Percentiles rank a stretch among this genome's conserved stretches.
Conservation (phyloP, 2,888 invertebrate species). For the Hypomecis atomaria region DNA sequence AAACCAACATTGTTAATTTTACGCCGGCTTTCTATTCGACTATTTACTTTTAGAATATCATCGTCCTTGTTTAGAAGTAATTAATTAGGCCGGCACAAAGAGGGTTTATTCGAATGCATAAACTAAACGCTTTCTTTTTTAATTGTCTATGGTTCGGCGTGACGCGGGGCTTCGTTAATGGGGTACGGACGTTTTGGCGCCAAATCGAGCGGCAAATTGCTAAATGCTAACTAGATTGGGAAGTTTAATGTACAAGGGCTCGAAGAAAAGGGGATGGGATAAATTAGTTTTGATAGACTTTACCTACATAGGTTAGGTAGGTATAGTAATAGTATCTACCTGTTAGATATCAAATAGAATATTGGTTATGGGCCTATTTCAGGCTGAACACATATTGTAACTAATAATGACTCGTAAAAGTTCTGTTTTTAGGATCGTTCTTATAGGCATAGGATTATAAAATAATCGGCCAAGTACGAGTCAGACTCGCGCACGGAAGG, state of each 20-base stretch:
- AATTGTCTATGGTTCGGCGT: slow-evolving; percentile 70
- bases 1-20: slow-evolving; percentile 77
- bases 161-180: slow-evolving; percentile 67
- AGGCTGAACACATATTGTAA: too few relatives aligned
- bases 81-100: slow-evolving; percentile 79
- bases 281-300: slow-evolving; percentile 14
- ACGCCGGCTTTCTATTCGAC: slow-evolving; percentile 70
- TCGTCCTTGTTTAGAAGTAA: slow-evolving; percentile 82
- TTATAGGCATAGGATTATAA: too few relatives aligned
- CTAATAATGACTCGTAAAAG: too few relatives aligned
- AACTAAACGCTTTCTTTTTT: slow-evolving; percentile 62
- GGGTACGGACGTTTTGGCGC: slow-evolving; percentile 69
- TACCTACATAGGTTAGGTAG: neutral
- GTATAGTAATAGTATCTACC: neutral
- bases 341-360: neutral
- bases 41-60: slow-evolving; percentile 83
- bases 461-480: too few relatives aligned
- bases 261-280: slow-evolving; percentile 16
- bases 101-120: slow-evolving; percentile 57
- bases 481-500: too few relatives aligned
- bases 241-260: slow-evolving; percentile 50
- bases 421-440: too few relatives aligned
- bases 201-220: slow-evolving; percentile 83
- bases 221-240: slow-evolving; percentile 71
- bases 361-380: too few relatives aligned